These are phyloP conservation scores for Tenthredo notha DNA, from an alignment of 2,888 invertebrate genomes.

Conservation along the genomic window DNA sequence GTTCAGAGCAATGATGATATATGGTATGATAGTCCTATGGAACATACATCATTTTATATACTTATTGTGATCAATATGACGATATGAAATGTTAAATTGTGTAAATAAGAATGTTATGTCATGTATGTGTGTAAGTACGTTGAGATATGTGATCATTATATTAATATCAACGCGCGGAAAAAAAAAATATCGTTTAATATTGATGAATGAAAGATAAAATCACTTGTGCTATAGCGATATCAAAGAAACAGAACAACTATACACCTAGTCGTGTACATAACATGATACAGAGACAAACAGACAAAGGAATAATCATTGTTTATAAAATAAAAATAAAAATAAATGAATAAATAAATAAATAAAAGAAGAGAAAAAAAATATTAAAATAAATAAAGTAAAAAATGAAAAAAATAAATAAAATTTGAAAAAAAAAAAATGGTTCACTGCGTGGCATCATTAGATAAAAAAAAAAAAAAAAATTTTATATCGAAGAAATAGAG, in stretches of 20 bases:
- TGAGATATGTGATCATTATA: background rate
- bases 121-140: background rate
- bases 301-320: slow-evolving; percentile 68
- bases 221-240: slow-evolving; percentile 32
- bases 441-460: slow-evolving; percentile 76
- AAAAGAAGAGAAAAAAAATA: slow-evolving; percentile 67
- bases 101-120: background rate
- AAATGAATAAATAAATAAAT: slow-evolving; percentile 57
- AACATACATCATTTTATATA: background rate
- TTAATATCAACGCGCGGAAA: background rate
- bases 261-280: slow-evolving; percentile 75
- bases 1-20: background rate
- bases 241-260: slow-evolving; percentile 59
- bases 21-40: background rate
- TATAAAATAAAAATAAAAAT: slow-evolving; percentile 63
- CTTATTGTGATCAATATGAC: background rate
- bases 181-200: background rate
- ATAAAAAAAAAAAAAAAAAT: slow-evolving; percentile 77
- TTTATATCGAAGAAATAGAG: slow-evolving; percentile 77
- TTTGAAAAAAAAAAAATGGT: slow-evolving; percentile 69
- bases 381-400: slow-evolving; percentile 14
- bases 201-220: slow-evolving; percentile 3
- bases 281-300: slow-evolving; percentile 65
- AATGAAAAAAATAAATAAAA: slow-evolving; percentile 61
- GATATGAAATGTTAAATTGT: slow-evolving; percentile 15